Base-by-base conservation (phyloP, 2,797 vertebrate genomes). In the Gallinago nigripennis region DNA sequence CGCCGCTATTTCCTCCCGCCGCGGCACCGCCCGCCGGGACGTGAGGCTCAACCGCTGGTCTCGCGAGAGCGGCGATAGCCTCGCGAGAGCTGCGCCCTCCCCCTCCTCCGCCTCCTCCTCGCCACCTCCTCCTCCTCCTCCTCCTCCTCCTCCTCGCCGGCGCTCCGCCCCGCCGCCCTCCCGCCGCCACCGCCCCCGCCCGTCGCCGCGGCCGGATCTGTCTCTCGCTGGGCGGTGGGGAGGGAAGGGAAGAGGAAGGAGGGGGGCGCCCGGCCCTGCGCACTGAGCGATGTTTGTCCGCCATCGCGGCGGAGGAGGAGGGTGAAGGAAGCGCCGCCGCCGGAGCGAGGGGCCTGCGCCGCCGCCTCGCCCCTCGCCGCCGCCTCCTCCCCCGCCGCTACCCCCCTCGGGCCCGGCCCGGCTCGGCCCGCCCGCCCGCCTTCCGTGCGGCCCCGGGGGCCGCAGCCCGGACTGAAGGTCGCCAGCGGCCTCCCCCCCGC, bases 221-320 rank as follows among this genome's bases (percentile, higher is more conserved):
- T 54, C 53, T 54, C 30, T 54, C 53, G 53, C 30, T 54, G 53
- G 53, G 53, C 30, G 53, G 53, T 54, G 53, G 53, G 51, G 28
- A 53, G 51, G 51, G 51, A 53, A 53, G 28, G 51, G 53, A 54
- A 54, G 53, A 54, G 53, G 53, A 54, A 54, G 18, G 92, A 95
- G 96, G 94, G 97, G 96, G 91, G 96, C 95, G 75, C 90, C 95
- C 80, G 98, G 97, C 96, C 98, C 97, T 98, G 98, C 98, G 98
- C 98, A 98, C 95, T 98, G 98, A 98, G 98, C 97, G 96, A 98
- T 98, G 98, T 98, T 98, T 97, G 97, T 98, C 99, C 99, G 99
- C 99, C 99, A 99, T 99, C 98, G 98, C 98, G 97, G 97, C 97
- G 98, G 98, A 98, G 94, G 94, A 97, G 97, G 97, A 96, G 97